Base-by-base conservation (phyloP, 2,113 vertebrate genomes). In the Urocynchramus pylzowi region DNA sequence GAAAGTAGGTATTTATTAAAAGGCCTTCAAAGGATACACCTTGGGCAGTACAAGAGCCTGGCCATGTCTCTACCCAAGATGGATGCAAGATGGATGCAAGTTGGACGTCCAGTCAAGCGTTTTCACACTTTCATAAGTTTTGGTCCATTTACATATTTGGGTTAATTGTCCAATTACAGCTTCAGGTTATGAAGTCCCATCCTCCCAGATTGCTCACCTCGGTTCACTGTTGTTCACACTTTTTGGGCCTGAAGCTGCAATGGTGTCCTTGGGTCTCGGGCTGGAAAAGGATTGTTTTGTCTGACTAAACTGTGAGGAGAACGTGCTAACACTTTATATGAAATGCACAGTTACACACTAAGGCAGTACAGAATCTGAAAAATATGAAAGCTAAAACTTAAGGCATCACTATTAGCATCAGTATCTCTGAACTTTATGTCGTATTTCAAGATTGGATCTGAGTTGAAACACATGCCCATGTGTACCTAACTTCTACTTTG, bases 391-490 rank as follows among this genome's bases (percentile, higher is more conserved):
- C 35, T 61, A 28, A 39, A 61, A 41, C 59, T 39, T 61, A 39
- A 28, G 8, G 26, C 18, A 61, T 61, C 37, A 41, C 59, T 61
- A 61, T 35, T 59, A 69, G 33, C 7, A 57, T 10, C 27, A 54
- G 26, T 33, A 76, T 22, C 30, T 11, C 16, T 37, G 20, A 69
- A 60, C 9, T 75, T 81, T 5, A 53, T 4, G 9, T 26, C 0
- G 0, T 7, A 60, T 71, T 93, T 64, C 2, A 1, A 47, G 67
- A 60, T 37, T n/a, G 37, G 31, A 75, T 30, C 35, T 0, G 7
- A 87, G 35, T 5, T 23, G 6, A 37, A 69, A 49, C 10, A 45
- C 16, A 3, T 2, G 4, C 26, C 21, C 28, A 42, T 7, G 6
- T 2, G 11, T 23, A 60, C 33, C 20, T 11, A 11, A 71, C 13